A percentile compares a stretch with the other conserved stretches of the same genome.
phyloP scores from a whole-genome alignment of 2,888 invertebrate genomes.

The Marasmarcha lunaedactyla region DNA sequence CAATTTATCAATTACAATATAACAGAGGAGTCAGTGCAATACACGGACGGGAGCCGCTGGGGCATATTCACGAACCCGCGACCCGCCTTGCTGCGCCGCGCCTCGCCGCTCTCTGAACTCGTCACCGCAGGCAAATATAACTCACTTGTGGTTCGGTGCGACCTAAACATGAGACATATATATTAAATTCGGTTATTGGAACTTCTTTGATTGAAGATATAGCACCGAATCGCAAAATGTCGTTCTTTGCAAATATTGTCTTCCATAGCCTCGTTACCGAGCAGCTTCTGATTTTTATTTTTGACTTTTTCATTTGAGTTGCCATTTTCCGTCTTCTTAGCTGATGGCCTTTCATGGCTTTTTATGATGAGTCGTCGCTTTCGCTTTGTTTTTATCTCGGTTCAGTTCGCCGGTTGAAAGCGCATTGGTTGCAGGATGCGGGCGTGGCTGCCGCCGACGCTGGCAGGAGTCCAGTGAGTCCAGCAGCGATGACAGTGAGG shows the following conservation, averaged over 20 bases:
- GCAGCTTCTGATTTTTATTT: constrained; percentile 4
- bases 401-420: background rate
- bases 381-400: constrained; percentile 1
- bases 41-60: constrained; percentile 37
- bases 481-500: constrained; percentile 55
- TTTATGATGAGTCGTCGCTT: constrained; percentile 7
- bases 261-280: background rate
- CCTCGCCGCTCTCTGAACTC: constrained; percentile 56
- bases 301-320: constrained; percentile 2
- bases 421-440: constrained; percentile 44
- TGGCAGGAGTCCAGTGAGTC: constrained; percentile 53
- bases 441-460: constrained; percentile 36
- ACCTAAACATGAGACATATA: constrained; percentile 12
- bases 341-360: constrained; percentile 11
- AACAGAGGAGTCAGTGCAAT: no score
- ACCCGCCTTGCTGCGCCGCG: constrained; percentile 47
- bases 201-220: no score
- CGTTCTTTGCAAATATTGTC: no score
- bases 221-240: no score
- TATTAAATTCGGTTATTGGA: constrained; percentile 2
- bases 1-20: no score
- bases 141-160: background rate
- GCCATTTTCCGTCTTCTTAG: constrained; percentile 10
- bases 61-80: constrained; percentile 58
- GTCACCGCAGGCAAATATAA: constrained; percentile 52